Conservation (phyloP, 2,888 invertebrate genomes). For the Erebia epiphron region DNA sequence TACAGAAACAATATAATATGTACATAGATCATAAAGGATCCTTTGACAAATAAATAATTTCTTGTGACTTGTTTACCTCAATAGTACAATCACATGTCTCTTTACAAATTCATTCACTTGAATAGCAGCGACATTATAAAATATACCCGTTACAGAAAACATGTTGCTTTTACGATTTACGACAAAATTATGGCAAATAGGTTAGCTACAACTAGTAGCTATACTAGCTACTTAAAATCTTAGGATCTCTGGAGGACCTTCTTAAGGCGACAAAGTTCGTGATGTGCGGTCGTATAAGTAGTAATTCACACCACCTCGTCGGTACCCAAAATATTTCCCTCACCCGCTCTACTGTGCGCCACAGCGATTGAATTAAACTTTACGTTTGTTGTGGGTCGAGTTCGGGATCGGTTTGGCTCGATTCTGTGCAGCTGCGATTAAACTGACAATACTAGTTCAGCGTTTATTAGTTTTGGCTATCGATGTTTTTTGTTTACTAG, state of each 20-base stretch:
- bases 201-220: background rate
- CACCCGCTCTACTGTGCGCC: constrained; percentile 16
- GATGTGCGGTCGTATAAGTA: constrained; percentile 80
- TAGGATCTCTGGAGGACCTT: constrained; percentile 54
- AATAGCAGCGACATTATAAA: background rate
- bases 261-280: constrained; percentile 77
- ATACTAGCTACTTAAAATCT: background rate
- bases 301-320: constrained; percentile 78
- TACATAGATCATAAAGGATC: constrained; percentile 41
- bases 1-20: constrained; percentile 53
- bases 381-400: constrained; percentile 77
- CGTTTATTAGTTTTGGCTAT: constrained; percentile 70
- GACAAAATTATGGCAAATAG: background rate
- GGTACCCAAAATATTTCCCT: constrained; percentile 38
- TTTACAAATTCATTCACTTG: background rate
- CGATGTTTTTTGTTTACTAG: constrained; percentile 45
- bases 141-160: background rate
- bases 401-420: constrained; percentile 73
- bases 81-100: background rate
- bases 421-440: constrained; percentile 77
- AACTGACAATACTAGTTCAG: constrained; percentile 75
- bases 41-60: constrained; percentile 1
- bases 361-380: constrained; percentile 81
- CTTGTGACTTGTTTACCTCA: background rate
- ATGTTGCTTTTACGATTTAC: background rate